Conservation (phyloP, 2,113 vertebrate genomes). For the Oryctolagus cuniculus region DNA sequence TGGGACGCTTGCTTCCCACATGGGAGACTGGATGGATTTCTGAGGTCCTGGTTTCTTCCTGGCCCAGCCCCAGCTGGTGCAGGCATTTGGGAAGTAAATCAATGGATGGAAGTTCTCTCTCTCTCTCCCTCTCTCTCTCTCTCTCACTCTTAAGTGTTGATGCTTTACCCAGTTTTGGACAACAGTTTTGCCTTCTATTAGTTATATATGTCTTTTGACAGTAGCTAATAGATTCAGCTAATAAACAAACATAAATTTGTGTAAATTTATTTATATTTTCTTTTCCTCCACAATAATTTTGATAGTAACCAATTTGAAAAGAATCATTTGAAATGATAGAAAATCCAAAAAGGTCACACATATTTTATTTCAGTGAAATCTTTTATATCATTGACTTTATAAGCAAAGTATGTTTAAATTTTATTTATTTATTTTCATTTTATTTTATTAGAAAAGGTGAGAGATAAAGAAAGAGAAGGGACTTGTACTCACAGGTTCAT, state of each 20-base stretch:
- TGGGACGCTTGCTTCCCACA: too few species aligned
- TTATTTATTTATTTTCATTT: too few species aligned
- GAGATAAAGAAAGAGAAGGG: too few species aligned
- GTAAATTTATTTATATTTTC: slow-evolving; percentile 7
- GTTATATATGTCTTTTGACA: too few species aligned
- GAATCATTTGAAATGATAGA: neutral
- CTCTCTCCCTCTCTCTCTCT: too few species aligned
- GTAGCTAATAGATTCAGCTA: neutral
- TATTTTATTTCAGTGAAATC: slow-evolving; percentile 4
- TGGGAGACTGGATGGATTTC: too few species aligned
- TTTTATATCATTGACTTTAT: neutral
- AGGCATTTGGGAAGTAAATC: too few species aligned
- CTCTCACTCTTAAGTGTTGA: neutral
- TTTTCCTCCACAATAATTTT: neutral
- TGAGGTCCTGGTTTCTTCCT: too few species aligned
- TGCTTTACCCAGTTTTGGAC: neutral
- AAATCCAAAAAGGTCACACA: neutral
- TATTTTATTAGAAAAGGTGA: too few species aligned
- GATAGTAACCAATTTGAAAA: slow-evolving; percentile 39
- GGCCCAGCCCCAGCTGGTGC: too few species aligned
- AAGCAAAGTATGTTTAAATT: neutral
- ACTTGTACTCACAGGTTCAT: too few species aligned
- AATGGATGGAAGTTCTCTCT: too few species aligned
- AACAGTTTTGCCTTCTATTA: neutral
- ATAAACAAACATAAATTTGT: neutral